A percentile compares a stretch with the other conserved stretches of the same genome.
phyloP scores from a whole-genome alignment of 2,113 vertebrate species.

The Ia io region DNA sequence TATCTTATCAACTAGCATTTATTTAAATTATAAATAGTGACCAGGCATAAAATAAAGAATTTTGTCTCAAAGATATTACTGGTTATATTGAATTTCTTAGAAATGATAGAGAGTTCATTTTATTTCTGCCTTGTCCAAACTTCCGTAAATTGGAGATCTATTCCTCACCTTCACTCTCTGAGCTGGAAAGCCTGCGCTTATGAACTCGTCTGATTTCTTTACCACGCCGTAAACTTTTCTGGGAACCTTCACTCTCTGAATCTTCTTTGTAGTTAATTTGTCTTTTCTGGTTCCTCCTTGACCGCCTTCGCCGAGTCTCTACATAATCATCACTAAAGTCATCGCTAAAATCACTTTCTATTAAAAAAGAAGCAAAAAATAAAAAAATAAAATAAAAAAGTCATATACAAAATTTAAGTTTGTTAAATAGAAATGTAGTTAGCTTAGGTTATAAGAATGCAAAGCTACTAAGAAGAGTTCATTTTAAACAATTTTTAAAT shows the following conservation, averaged over 20 bases:
- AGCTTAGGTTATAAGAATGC: conserved; percentile 1
- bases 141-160: background rate
- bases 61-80: background rate
- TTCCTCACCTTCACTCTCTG: conserved; percentile 93
- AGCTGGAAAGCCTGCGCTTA: conserved; percentile 91
- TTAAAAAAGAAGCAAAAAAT: background rate
- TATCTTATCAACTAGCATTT: background rate
- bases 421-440: background rate
- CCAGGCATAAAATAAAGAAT: background rate
- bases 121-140: background rate
- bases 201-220: conserved; percentile 85
- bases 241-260: conserved; percentile 94
- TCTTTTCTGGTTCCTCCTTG: conserved; percentile 92
- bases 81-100: background rate
- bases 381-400: too few species aligned
- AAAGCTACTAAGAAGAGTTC: conserved; percentile 14
- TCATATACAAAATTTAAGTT: background rate
- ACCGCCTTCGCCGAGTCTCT: conserved; percentile 91
- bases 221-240: conserved; percentile 83
- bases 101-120: background rate
- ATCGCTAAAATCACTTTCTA: conserved; percentile 91
- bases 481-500: background rate
- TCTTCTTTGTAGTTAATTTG: conserved; percentile 98
- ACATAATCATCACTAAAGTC: conserved; percentile 90
- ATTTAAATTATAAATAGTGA: conserved; percentile 12